Evolutionary conservation across 2,797 vertebrate genomes (phyloP).

Genomic region (Myotis pilosus): DNA sequence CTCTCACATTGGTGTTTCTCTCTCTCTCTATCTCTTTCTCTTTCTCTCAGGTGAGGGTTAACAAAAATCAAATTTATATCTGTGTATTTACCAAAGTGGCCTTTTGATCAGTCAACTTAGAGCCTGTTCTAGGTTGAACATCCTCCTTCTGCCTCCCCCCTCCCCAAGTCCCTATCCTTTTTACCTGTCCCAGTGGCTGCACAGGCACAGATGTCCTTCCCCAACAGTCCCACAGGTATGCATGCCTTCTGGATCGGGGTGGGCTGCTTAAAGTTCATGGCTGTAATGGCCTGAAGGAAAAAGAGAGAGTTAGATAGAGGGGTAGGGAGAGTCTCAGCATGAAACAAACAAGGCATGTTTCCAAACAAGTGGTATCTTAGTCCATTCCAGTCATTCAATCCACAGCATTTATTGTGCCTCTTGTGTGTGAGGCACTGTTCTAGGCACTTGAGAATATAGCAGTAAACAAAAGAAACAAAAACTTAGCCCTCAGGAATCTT

Average conservation of each 20-base stretch:
- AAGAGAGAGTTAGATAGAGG: not conserved
- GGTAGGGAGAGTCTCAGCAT: not conserved
- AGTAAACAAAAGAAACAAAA: not conserved
- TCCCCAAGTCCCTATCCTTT: not conserved
- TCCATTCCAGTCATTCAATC: not conserved
- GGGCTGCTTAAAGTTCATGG: constrained; percentile 94
- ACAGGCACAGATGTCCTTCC: constrained; percentile 95
- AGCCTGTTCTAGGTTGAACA: not conserved
- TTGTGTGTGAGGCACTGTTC: not conserved
- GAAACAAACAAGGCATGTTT: not conserved
- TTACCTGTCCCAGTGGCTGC: constrained; percentile 96
- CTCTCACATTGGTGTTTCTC: not conserved
- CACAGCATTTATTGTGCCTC: not conserved
- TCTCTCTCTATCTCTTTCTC: not conserved
- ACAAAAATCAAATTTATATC: not conserved
- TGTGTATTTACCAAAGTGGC: not conserved
- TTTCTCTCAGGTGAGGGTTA: not conserved
- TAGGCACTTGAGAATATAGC: not conserved
- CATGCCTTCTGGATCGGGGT: constrained; percentile 98
- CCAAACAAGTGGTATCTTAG: not conserved
- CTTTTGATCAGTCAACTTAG: not conserved
- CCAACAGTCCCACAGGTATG: constrained; percentile 93
- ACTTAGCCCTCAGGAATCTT: not conserved
- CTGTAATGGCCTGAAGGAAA: constrained; percentile 89
- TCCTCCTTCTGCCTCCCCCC: no score